These are phyloP conservation scores for Albula goreensis DNA, from an alignment of 2,113 vertebrate genomes.

Conservation along the genomic window DNA sequence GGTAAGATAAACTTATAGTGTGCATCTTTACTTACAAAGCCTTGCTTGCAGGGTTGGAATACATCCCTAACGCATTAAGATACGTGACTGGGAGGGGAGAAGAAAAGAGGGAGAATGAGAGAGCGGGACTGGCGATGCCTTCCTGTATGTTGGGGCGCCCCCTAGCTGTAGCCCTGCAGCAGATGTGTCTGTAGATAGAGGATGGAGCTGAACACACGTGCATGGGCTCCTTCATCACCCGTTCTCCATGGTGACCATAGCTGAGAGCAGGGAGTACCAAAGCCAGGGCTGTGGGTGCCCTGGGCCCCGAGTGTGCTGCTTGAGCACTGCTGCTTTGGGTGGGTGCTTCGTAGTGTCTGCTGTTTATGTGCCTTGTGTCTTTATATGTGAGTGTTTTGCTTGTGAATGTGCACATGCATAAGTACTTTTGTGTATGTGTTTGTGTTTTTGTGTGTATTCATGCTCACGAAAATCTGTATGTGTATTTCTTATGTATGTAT, in stretches of 20 bases:
- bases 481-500: not conserved
- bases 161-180: not conserved
- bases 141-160: not conserved
- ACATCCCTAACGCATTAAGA: constrained; percentile 20
- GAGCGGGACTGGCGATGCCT: not conserved
- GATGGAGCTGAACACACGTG: not conserved
- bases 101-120: not conserved
- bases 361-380: too few species aligned
- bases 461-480: not conserved
- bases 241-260: not conserved
- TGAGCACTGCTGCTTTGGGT: not conserved
- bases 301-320: too few species aligned
- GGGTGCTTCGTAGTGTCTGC: not conserved
- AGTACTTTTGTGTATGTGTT: not conserved
- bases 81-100: constrained; percentile 1
- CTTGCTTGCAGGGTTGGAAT: constrained; percentile 34
- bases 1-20: not conserved
- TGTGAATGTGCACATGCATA: not conserved
- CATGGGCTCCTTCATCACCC: not conserved
- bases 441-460: not conserved
- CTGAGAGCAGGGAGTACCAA: not conserved
- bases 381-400: too few species aligned
- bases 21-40: constrained; percentile 20
- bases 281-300: not conserved
- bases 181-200: not conserved